These are phyloP conservation scores for Byasa hedistus DNA, from an alignment of 2,888 invertebrate species.

Conservation along the genomic window DNA sequence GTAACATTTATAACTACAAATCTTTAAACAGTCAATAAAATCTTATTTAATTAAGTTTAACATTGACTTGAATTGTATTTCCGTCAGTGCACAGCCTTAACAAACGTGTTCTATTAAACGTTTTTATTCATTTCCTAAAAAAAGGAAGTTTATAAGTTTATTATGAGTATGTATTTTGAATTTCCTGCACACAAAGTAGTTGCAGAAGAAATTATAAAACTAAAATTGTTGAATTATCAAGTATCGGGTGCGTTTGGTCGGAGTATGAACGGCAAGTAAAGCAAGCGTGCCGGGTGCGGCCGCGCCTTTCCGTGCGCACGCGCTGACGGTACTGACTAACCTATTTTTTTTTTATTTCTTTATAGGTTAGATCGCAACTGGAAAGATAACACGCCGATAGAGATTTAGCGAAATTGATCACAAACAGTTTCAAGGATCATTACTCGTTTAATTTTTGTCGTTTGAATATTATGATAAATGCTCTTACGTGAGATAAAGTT, in stretches of 20 bases:
- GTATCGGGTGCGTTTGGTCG: slow-evolving; percentile 39
- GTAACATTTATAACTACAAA: not conserved
- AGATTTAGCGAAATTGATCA: slow-evolving; percentile 25
- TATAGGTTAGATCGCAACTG: slow-evolving; percentile 44
- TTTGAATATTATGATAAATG: not conserved
- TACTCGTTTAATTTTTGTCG: slow-evolving; percentile 14
- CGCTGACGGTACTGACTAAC: slow-evolving; percentile 45
- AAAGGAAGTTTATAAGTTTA: slow-evolving; percentile 9
- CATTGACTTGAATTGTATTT: not conserved
- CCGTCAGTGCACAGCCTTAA: slow-evolving; percentile 2
- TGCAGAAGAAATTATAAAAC: not conserved
- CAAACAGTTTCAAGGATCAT: slow-evolving; percentile 14
- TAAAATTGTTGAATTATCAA: slow-evolving; percentile 2
- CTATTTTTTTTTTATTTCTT: slow-evolving; percentile 47
- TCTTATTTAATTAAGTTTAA: not conserved
- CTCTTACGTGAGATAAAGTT: not conserved
- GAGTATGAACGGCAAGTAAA: slow-evolving; percentile 39
- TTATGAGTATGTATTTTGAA: too few species aligned
- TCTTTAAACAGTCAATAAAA: not conserved
- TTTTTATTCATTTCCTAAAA: slow-evolving; percentile 23
- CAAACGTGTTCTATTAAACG: slow-evolving; percentile 9
- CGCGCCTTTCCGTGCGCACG: slow-evolving; percentile 54
- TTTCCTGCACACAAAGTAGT: not conserved
- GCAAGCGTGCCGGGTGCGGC: slow-evolving; percentile 51
- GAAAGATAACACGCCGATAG: slow-evolving; percentile 36